phyloP scores from a whole-genome alignment of 2,113 vertebrate species.

The Nicator chloris region DNA sequence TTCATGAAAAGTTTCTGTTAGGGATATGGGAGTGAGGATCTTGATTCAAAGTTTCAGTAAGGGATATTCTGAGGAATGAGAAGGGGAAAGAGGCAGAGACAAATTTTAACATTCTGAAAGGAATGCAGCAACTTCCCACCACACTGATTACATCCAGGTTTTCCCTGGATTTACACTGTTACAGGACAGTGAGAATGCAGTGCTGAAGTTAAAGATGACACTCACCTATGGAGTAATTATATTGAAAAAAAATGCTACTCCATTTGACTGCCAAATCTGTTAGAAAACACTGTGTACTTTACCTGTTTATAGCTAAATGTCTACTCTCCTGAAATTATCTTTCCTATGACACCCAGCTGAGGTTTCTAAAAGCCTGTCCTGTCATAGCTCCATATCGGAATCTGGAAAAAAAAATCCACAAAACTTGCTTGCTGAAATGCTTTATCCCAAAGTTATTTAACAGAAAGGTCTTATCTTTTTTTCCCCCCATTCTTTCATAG shows the following conservation, averaged over 20 bases:
- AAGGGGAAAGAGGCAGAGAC: neutral
- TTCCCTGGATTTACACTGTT: neutral
- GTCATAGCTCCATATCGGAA: neutral
- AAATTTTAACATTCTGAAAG: neutral
- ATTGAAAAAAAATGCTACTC: neutral
- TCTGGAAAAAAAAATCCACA: neutral
- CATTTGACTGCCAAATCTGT: neutral
- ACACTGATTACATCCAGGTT: neutral
- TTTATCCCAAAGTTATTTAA: neutral
- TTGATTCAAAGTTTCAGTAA: neutral
- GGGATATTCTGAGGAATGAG: neutral
- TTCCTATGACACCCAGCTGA: neutral
- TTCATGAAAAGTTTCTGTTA: neutral
- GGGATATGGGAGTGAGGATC: neutral
- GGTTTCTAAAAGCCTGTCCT: neutral
- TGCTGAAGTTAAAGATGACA: neutral
- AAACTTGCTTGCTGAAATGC: neutral
- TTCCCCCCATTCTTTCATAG: rapidly evolving
- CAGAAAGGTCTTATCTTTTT: neutral
- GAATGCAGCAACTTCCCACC: neutral
- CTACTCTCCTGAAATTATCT: neutral
- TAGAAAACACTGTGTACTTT: neutral
- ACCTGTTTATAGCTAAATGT: neutral
- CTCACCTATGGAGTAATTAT: neutral
- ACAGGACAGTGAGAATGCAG: neutral